Conservation (phyloP, 2,888 invertebrate species). For the Leucophenga maculata region DNA sequence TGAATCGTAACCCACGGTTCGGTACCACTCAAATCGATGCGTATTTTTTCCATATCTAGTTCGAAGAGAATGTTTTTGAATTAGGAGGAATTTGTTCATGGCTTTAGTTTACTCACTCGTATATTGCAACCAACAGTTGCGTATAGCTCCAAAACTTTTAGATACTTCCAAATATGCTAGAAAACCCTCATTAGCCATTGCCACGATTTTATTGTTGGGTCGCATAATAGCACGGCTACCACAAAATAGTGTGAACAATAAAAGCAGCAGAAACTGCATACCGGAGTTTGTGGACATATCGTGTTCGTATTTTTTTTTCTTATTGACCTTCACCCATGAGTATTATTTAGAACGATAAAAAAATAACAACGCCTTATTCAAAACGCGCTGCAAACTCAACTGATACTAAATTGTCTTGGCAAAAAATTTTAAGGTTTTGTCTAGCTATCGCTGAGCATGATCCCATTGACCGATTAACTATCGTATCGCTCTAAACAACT, state of each 20-base stretch:
- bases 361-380: neutral
- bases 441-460: neutral
- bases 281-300: neutral
- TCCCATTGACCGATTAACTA: neutral
- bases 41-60: slow-evolving; percentile 38
- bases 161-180: slow-evolving; percentile 47
- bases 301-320: neutral
- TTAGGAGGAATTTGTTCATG: neutral
- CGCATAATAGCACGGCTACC: slow-evolving; percentile 34
- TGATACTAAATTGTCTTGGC: neutral
- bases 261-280: neutral
- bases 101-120: slow-evolving; percentile 27
- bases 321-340: neutral
- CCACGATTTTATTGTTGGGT: slow-evolving; percentile 39
- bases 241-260: neutral
- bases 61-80: neutral
- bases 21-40: slow-evolving; percentile 42
- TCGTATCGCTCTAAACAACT: neutral
- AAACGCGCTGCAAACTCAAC: neutral
- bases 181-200: slow-evolving; percentile 50
- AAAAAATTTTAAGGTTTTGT: neutral
- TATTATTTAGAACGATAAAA: too few species aligned
- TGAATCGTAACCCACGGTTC: slow-evolving; percentile 41
- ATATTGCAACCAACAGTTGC: slow-evolving; percentile 51
- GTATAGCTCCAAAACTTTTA: slow-evolving; percentile 45